These are phyloP conservation scores for Tipula unca DNA, from an alignment of 2,888 invertebrate genomes.

Conservation along the genomic window DNA sequence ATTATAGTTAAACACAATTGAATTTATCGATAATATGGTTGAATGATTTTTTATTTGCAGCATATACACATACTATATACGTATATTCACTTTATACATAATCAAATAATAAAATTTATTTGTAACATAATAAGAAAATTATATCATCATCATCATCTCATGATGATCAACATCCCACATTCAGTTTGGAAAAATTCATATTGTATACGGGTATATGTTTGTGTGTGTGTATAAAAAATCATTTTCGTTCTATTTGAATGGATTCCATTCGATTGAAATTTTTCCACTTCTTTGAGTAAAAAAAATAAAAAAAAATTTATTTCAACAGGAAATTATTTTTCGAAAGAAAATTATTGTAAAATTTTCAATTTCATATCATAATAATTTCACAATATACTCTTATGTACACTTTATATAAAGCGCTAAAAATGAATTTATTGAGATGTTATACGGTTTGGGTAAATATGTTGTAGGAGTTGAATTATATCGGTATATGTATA, in stretches of 20 bases:
- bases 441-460: neutral
- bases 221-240: neutral
- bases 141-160: neutral
- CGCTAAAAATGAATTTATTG: neutral
- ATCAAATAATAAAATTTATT: neutral
- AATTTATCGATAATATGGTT: constrained; percentile 8
- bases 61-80: no score
- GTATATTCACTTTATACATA: no score
- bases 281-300: neutral
- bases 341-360: constrained; percentile 4
- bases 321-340: constrained; percentile 8
- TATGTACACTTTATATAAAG: neutral
- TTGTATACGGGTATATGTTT: neutral
- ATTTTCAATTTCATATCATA: constrained; percentile 1
- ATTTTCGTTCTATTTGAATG: neutral
- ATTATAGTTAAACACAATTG: neutral
- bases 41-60: neutral
- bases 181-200: neutral
- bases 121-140: neutral
- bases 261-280: neutral
- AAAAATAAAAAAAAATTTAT: neutral
- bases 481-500: neutral
- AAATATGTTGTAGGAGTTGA: neutral
- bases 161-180: neutral
- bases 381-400: neutral